These are phyloP conservation scores for Drosophila obscura DNA, from an alignment of 1,140 invertebrate genomes.

Conservation along the genomic window DNA sequence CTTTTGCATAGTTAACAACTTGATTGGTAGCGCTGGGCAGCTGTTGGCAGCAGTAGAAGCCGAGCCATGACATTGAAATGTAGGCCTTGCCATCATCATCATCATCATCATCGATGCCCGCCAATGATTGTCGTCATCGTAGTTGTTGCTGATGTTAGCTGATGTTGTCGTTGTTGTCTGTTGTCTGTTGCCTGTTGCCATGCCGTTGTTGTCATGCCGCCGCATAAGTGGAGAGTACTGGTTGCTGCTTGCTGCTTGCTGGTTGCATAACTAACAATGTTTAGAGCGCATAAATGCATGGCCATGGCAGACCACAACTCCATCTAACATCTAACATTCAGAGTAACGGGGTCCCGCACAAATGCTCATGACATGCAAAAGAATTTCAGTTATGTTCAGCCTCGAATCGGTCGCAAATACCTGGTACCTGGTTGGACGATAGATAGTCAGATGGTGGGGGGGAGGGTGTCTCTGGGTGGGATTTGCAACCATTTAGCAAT, in stretches of 20 bases:
- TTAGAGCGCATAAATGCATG: conserved; percentile 77
- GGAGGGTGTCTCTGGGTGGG: conserved; percentile 11
- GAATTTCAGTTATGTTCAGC: conserved; percentile 69
- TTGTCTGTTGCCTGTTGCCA: conserved; percentile 43
- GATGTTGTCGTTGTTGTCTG: conserved; percentile 61
- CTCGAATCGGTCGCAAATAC: conserved; percentile 39
- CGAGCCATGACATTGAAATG: conserved; percentile 71
- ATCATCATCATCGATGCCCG: conserved; percentile 64
- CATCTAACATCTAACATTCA: conserved; percentile 60
- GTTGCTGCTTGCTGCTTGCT: conserved; percentile 21
- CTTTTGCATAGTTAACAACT: conserved; percentile 79
- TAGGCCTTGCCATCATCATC: conserved; percentile 60
- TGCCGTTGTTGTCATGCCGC: conserved; percentile 43
- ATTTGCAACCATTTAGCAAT: conserved; percentile 68
- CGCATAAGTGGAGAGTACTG: conserved; percentile 44
- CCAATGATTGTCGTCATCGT: conserved; percentile 70
- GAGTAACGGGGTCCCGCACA: conserved; percentile 75
- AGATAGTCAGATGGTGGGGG: neutral
- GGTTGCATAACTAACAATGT: conserved; percentile 79
- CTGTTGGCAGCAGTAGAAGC: conserved; percentile 41
- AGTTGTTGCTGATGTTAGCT: conserved; percentile 16
- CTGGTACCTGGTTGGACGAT: too few relatives aligned
- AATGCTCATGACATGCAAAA: conserved; percentile 75
- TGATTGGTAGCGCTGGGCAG: conserved; percentile 78
- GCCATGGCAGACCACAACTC: conserved; percentile 34